phyloP scores from a whole-genome alignment of 2,888 invertebrate genomes.

The Drosophila eohydei region DNA sequence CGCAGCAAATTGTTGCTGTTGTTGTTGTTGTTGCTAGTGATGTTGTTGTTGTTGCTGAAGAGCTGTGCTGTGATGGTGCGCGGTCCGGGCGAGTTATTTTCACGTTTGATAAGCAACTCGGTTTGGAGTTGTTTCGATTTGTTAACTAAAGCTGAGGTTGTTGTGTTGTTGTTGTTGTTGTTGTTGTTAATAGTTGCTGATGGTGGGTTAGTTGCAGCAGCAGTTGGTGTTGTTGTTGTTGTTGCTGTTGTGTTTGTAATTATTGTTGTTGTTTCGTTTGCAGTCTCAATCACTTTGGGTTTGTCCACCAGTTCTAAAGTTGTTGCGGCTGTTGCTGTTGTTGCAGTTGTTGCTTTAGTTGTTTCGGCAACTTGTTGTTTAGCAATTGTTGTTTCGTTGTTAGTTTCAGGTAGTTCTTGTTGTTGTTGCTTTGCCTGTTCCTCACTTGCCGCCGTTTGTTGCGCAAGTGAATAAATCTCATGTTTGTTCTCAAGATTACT shows the following conservation, averaged over 20 bases:
- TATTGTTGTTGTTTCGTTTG: slow-evolving; percentile 35
- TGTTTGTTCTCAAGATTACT: slow-evolving; percentile 85
- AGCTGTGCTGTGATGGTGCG: slow-evolving; percentile 71
- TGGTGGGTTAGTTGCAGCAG: slow-evolving; percentile 48
- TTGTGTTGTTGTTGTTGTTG: slow-evolving; percentile 33
- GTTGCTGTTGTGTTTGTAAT: slow-evolving; percentile 12
- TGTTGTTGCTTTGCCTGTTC: slow-evolving; percentile 63
- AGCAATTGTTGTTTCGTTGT: slow-evolving; percentile 39
- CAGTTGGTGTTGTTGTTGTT: slow-evolving; percentile 31
- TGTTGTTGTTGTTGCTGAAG: slow-evolving; percentile 41
- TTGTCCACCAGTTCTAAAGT: slow-evolving; percentile 49
- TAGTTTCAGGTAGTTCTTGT: slow-evolving; percentile 52
- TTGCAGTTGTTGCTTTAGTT: slow-evolving; percentile 24
- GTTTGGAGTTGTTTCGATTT: slow-evolving; percentile 28
- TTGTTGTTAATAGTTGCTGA: slow-evolving; percentile 21
- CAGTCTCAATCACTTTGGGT: slow-evolving; percentile 50
- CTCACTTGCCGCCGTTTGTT: slow-evolving; percentile 85
- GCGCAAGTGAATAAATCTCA: slow-evolving; percentile 85
- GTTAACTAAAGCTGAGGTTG: slow-evolving; percentile 30
- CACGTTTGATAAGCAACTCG: slow-evolving; percentile 67
- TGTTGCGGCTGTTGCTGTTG: slow-evolving; percentile 26
- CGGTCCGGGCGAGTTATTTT: slow-evolving; percentile 66
- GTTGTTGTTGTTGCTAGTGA: slow-evolving; percentile 41
- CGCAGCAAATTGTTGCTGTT: slow-evolving; percentile 48
- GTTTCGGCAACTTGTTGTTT: slow-evolving; percentile 31